phyloP scores from a whole-genome alignment of 2,797 vertebrate species.

The Bryconaethiops microstoma region DNA sequence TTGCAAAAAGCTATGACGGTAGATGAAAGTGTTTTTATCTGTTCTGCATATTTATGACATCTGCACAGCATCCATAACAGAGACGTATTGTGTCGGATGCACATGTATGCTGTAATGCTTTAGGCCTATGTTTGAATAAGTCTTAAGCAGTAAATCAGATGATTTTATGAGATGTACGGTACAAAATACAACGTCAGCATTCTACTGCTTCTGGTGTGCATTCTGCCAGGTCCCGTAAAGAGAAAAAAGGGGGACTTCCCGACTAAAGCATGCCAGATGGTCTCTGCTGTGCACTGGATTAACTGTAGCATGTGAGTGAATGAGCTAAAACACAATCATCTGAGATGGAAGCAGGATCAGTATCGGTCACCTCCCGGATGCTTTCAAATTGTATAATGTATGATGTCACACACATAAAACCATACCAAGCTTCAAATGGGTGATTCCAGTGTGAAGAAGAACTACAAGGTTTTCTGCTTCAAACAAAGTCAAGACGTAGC shows the following conservation, averaged over 20 bases:
- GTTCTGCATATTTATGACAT: constrained; percentile 1
- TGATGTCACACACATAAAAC: not conserved
- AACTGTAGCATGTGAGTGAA: constrained; percentile 42
- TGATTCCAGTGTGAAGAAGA: not conserved
- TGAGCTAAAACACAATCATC: constrained; percentile 24
- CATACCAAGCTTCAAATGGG: not conserved
- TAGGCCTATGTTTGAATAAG: constrained; percentile 8
- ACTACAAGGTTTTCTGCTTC: not conserved
- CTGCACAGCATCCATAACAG: not conserved
- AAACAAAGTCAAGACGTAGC: not conserved
- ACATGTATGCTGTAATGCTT: constrained; percentile 21
- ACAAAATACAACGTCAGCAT: constrained; percentile 33
- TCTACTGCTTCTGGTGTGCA: constrained; percentile 21
- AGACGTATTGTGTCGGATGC: not conserved
- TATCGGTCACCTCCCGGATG: not conserved
- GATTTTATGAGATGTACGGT: constrained; percentile 19
- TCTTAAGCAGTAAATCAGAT: constrained; percentile 41
- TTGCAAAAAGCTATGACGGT: constrained; percentile 87
- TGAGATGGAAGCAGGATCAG: constrained; percentile 24
- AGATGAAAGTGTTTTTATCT: constrained; percentile 59
- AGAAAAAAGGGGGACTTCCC: not conserved
- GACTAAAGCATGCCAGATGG: constrained; percentile 45
- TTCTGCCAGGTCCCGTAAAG: constrained; percentile 10
- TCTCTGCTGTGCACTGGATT: constrained; percentile 44
- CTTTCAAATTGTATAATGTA: not conserved